These are phyloP conservation scores for Sarcophaga caerulescens DNA, from an alignment of 2,888 invertebrate genomes.

Conservation along the genomic window DNA sequence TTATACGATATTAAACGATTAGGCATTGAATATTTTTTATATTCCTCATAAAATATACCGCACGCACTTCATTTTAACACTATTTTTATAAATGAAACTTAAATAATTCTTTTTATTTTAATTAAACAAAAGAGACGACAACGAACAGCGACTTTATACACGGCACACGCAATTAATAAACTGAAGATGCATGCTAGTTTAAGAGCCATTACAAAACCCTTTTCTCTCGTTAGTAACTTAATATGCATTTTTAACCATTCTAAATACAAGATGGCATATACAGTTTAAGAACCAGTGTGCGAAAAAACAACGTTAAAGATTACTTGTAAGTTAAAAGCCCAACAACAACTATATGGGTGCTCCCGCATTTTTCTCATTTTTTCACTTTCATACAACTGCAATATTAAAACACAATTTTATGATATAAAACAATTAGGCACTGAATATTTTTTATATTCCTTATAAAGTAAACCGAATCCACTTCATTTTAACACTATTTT, in stretches of 20 bases:
- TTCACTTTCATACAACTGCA: not conserved
- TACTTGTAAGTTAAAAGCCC: too few relatives aligned
- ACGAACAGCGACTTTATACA: not conserved
- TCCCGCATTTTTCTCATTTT: not conserved
- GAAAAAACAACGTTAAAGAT: too few relatives aligned
- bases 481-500: constrained; percentile 21
- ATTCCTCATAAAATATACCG: not conserved
- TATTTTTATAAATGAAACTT: not conserved
- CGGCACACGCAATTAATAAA: not conserved
- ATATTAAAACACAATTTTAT: not conserved
- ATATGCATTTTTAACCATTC: too few relatives aligned
- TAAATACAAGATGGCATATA: too few relatives aligned
- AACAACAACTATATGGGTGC: too few relatives aligned
- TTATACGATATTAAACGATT: not conserved
- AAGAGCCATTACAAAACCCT: too few relatives aligned
- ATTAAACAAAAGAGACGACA: constrained; percentile 8
- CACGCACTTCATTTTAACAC: not conserved
- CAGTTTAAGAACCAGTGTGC: too few relatives aligned
- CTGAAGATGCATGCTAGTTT: not conserved
- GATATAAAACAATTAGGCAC: not conserved
- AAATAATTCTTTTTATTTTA: constrained; percentile 6
- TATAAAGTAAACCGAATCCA: not conserved
- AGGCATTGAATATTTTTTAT: not conserved
- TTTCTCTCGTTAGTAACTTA: too few relatives aligned
- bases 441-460: constrained; percentile 2